phyloP scores from a whole-genome alignment of 2,113 vertebrate species.

The Mesitornis unicolor region DNA sequence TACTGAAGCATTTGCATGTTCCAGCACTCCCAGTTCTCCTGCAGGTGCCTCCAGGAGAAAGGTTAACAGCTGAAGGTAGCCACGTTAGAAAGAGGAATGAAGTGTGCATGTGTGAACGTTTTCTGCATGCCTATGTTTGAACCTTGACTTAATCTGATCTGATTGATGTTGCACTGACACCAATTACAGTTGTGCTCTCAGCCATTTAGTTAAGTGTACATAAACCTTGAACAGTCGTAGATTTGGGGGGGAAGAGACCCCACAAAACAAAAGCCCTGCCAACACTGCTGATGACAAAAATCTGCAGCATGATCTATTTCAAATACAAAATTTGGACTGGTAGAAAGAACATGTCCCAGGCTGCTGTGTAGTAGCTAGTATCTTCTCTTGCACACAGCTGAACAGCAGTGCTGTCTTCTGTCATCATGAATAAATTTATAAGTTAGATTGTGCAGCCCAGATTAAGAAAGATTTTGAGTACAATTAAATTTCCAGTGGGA shows the following conservation, averaged over 20 bases:
- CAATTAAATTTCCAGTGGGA: neutral
- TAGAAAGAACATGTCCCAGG: neutral
- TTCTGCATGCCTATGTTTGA: neutral
- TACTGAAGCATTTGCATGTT: neutral
- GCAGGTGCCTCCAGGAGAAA: neutral
- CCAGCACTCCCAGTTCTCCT: neutral
- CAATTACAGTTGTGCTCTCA: neutral
- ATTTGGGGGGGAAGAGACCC: neutral
- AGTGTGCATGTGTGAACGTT: neutral
- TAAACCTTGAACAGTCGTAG: fast-evolving
- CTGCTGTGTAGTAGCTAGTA: neutral
- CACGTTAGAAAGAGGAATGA: neutral
- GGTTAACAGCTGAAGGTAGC: neutral
- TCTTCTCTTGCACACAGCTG: neutral
- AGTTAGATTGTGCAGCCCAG: neutral
- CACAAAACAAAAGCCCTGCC: neutral
- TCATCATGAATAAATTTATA: neutral
- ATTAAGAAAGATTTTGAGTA: neutral
- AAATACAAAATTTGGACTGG: neutral
- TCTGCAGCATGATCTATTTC: neutral
- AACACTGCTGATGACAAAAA: neutral
- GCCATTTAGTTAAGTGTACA: neutral
- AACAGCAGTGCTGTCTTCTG: neutral
- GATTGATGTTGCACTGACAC: neutral
- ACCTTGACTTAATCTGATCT: neutral